Conservation (phyloP, 2,888 invertebrate species). For the Polydrusus pterygomalis region DNA sequence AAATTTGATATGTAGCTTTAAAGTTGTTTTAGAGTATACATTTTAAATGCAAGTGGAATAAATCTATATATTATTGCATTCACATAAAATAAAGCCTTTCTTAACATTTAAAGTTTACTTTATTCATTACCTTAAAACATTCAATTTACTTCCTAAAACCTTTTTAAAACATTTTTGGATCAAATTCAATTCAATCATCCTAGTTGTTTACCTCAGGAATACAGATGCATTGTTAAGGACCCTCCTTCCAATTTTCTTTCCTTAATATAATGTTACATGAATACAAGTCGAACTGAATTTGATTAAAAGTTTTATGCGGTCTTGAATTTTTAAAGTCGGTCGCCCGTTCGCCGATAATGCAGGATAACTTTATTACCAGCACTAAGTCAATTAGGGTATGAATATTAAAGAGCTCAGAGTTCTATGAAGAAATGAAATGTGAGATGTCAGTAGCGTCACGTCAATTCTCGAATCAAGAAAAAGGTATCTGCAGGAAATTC, state of each 20-base stretch:
- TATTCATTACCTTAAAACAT: conserved; percentile 9
- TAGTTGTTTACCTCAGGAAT: conserved; percentile 66
- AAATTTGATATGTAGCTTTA: too few species aligned
- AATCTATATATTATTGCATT: too few species aligned
- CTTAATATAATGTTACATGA: conserved; percentile 50
- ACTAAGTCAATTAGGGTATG: conserved; percentile 69
- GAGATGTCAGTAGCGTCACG: conserved; percentile 1
- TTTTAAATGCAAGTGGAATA: too few species aligned
- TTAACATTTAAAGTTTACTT: too few species aligned
- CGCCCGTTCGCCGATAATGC: conserved; percentile 65
- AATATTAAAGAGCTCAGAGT: conserved; percentile 66
- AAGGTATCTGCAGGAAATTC: too few species aligned
- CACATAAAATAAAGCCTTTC: too few species aligned
- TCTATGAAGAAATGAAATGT: conserved; percentile 38
- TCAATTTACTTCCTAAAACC: conserved; percentile 36
- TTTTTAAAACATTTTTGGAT: conserved; percentile 42
- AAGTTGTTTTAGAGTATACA: too few species aligned
- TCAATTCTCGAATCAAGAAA: neutral
- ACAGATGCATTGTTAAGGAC: conserved; percentile 66
- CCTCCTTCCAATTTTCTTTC: conserved; percentile 65
- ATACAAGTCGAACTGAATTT: conserved; percentile 62
- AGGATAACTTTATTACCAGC: conserved; percentile 68
- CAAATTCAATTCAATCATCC: conserved; percentile 57
- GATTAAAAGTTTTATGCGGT: conserved; percentile 70
- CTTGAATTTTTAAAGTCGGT: conserved; percentile 65